Evolutionary conservation across 1,140 invertebrate species (phyloP).

Genomic region (Mesaphorura yosii): DNA sequence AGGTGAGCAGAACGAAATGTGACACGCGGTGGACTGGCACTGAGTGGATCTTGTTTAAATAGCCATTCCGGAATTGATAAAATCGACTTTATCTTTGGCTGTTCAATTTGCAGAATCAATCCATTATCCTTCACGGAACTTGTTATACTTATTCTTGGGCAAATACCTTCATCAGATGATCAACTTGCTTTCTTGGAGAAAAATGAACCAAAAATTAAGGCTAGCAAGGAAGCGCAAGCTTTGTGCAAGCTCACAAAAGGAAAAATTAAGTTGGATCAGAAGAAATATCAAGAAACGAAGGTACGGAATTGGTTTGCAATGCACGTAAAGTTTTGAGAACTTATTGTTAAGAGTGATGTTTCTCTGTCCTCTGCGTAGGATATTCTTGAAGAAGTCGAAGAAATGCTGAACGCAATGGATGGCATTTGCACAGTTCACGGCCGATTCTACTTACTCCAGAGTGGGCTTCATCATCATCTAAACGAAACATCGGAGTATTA

Average conservation of each 20-base stretch:
- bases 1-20: slow-evolving; percentile 49
- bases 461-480: slow-evolving; percentile 61
- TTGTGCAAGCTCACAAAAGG: slow-evolving; percentile 74
- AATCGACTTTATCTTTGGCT: slow-evolving; percentile 7
- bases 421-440: slow-evolving; percentile 89
- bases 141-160: slow-evolving; percentile 60
- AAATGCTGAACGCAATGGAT: slow-evolving; percentile 73
- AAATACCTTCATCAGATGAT: slow-evolving; percentile 65
- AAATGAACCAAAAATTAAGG: slow-evolving; percentile 75
- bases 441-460: slow-evolving; percentile 86
- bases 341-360: slow-evolving; percentile 6
- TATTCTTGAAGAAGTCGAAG: slow-evolving; percentile 80
- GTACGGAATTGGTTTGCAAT: neutral
- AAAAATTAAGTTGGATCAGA: slow-evolving; percentile 66
- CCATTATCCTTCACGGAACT: slow-evolving; percentile 85
- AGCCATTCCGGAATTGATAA: slow-evolving; percentile 4
- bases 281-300: slow-evolving; percentile 36
- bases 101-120: slow-evolving; percentile 65
- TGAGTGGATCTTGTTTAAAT: too few species aligned
- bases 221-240: slow-evolving; percentile 70
- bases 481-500: slow-evolving; percentile 72
- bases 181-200: slow-evolving; percentile 75
- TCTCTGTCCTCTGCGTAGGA: slow-evolving; percentile 43
- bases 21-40: slow-evolving; percentile 36
- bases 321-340: neutral